Conservation (phyloP, 2,888 invertebrate species). For the Meloe dianella region DNA sequence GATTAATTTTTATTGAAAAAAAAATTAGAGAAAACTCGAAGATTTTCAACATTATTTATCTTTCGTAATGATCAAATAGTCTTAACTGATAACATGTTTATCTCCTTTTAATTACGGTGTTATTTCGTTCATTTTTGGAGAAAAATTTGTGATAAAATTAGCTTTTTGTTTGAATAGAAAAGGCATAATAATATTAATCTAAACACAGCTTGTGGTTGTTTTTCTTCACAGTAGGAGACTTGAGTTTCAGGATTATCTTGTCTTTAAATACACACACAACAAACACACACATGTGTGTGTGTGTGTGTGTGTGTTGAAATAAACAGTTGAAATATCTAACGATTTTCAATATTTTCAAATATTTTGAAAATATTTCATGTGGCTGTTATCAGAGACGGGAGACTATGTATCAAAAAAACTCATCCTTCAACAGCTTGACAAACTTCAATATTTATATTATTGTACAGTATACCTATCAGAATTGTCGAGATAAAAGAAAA, state of each 20-base stretch:
- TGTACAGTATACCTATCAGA: neutral
- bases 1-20: neutral
- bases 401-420: neutral
- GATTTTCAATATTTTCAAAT: too few relatives aligned
- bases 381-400: neutral
- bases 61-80: neutral
- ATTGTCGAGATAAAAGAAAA: neutral
- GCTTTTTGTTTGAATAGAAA: neutral
- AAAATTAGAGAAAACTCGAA: too few relatives aligned
- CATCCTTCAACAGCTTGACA: neutral
- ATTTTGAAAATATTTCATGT: too few relatives aligned
- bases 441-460: neutral
- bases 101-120: neutral
- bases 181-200: constrained; percentile 9
- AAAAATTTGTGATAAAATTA: neutral
- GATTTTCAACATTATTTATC: neutral
- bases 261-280: constrained; percentile 5
- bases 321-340: too few relatives aligned
- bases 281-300: too few relatives aligned
- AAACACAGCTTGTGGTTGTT: constrained; percentile 13
- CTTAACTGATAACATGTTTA: constrained; percentile 9
- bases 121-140: neutral
- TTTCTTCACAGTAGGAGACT: constrained; percentile 11
- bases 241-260: neutral
- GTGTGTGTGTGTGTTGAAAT: neutral